phyloP scores from a whole-genome alignment of 2,888 invertebrate species.

The Pseudoips prasinana region DNA sequence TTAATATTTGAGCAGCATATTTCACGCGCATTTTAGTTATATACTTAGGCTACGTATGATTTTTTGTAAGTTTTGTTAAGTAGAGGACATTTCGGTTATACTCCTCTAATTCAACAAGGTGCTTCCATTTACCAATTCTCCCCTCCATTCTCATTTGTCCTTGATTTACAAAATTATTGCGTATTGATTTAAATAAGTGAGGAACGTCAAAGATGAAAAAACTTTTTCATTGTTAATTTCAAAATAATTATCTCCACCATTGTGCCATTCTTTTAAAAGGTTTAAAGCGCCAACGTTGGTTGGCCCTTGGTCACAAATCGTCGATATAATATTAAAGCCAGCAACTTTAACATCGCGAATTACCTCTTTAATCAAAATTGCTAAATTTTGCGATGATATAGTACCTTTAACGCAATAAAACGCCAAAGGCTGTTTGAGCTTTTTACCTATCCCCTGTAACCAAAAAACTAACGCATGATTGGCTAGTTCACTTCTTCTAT shows the following conservation, averaged over 20 bases:
- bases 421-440: conserved; percentile 25
- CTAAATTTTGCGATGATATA: conserved; percentile 12
- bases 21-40: conserved; percentile 24
- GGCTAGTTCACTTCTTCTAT: conserved; percentile 9
- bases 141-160: conserved; percentile 7
- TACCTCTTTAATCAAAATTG: conserved; percentile 8
- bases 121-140: conserved; percentile 14
- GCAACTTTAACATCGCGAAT: conserved; percentile 1
- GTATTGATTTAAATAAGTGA: conserved; percentile 16
- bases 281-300: conserved; percentile 14
- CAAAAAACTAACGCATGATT: conserved; percentile 23
- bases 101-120: conserved; percentile 13
- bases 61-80: conserved; percentile 14
- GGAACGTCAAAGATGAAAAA: conserved; percentile 11
- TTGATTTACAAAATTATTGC: conserved; percentile 9
- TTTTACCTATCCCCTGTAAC: conserved; percentile 20
- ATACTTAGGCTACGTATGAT: conserved; percentile 11
- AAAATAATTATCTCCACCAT: background rate
- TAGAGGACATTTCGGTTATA: conserved; percentile 10
- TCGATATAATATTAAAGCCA: conserved; percentile 13
- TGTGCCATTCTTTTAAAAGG: conserved; percentile 1
- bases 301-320: conserved; percentile 25
- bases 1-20: conserved; percentile 23
- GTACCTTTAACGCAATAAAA: conserved; percentile 26
- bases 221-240: background rate